Conservation (phyloP, 2,888 invertebrate species). For the Drosophila kuntzei region DNA sequence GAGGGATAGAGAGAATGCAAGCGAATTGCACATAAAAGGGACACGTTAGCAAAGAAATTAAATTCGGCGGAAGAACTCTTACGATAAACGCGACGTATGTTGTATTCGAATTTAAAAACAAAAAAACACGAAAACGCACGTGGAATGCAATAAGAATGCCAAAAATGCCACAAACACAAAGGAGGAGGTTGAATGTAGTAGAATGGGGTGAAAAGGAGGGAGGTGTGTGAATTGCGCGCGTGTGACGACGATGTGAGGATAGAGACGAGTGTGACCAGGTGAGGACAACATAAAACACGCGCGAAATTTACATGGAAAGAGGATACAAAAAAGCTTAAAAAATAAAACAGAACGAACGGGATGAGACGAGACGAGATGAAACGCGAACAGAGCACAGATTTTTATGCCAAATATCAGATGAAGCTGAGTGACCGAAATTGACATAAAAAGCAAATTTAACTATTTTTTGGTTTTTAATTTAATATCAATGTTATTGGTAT, state of each 20-base stretch:
- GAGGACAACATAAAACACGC: conserved; percentile 15
- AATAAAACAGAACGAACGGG: conserved; percentile 17
- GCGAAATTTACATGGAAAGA: conserved; percentile 21
- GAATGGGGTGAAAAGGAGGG: no score
- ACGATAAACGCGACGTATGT: conserved; percentile 3
- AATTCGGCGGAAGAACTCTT: conserved; percentile 10
- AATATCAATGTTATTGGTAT: conserved; percentile 15
- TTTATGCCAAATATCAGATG: conserved; percentile 19
- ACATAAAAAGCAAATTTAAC: conserved; percentile 27
- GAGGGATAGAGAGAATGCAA: not conserved
- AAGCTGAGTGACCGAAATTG: conserved; percentile 17
- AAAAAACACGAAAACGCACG: conserved; percentile 38
- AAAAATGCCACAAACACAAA: conserved; percentile 33
- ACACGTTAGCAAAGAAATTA: conserved; percentile 37
- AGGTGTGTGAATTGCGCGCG: conserved; percentile 40
- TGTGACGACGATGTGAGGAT: conserved; percentile 12
- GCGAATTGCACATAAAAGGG: conserved; percentile 29
- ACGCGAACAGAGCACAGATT: conserved; percentile 26
- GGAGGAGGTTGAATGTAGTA: not conserved
- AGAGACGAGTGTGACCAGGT: conserved; percentile 39
- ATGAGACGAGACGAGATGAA: conserved; percentile 8
- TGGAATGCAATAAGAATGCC: conserved; percentile 58
- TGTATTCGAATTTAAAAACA: conserved; percentile 7
- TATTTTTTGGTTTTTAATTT: conserved; percentile 9
- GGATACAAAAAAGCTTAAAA: conserved; percentile 40